Evolutionary conservation across 2,113 vertebrate genomes (phyloP).

Genomic region (Jaculus jaculus): DNA sequence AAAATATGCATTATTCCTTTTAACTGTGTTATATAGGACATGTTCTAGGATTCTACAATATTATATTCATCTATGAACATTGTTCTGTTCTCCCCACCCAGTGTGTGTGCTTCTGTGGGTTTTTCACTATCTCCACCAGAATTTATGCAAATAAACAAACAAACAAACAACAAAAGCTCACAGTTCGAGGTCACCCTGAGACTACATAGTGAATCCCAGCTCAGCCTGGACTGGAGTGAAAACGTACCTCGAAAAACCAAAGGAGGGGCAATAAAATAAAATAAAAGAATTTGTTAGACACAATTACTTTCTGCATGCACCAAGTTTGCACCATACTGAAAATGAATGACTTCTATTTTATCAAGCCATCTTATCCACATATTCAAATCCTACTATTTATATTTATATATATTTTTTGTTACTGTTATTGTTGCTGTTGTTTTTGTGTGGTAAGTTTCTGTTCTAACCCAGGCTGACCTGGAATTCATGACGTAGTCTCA

Average conservation of each 20-base stretch:
- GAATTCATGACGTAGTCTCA: no score
- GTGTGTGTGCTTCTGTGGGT: neutral
- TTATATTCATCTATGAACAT: neutral
- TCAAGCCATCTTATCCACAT: neutral
- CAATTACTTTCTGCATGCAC: neutral
- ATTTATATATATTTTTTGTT: fast-evolving
- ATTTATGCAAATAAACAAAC: neutral
- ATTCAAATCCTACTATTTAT: neutral
- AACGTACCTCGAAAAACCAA: no score
- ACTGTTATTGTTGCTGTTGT: no score
- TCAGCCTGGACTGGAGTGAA: no score
- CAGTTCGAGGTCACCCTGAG: no score
- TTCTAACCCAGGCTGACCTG: no score
- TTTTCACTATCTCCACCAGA: neutral
- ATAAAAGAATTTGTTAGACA: no score
- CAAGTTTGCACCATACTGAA: neutral
- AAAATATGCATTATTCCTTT: neutral
- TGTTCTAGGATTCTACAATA: neutral
- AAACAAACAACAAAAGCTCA: neutral
- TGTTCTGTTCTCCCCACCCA: neutral
- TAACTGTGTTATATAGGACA: neutral
- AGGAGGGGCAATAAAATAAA: no score
- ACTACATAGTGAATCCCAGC: no score
- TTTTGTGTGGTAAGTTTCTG: no score
- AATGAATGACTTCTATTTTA: neutral